Evolutionary conservation across 2,797 vertebrate species (phyloP).

Genomic region (Lutjanus campechanus): DNA sequence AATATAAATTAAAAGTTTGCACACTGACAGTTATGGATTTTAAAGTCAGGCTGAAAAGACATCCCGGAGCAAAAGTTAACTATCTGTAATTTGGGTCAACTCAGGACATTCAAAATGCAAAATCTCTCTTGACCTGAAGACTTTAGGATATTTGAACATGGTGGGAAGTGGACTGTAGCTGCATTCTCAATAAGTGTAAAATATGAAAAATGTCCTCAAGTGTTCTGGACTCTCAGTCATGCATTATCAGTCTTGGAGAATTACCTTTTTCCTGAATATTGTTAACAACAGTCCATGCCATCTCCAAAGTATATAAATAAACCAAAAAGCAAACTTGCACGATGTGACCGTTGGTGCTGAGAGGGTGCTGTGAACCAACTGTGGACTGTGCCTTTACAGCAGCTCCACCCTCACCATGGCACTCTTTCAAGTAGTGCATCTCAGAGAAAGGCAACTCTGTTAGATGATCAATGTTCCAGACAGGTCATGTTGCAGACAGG

Average conservation of each 20-base stretch:
- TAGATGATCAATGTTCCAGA: conserved; percentile 24
- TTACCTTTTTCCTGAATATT: not conserved
- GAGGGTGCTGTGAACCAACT: not conserved
- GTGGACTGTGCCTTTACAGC: conserved; percentile 8
- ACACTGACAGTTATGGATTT: not conserved
- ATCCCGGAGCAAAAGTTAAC: not conserved
- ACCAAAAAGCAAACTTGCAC: not conserved
- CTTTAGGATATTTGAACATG: conserved; percentile 14
- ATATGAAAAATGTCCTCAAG: conserved; percentile 8
- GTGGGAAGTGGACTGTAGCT: not conserved
- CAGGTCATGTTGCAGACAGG: conserved; percentile 23
- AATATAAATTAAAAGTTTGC: conserved; percentile 12
- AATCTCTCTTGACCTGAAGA: conserved; percentile 5
- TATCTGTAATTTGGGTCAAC: conserved; percentile 1
- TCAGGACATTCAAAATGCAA: not conserved
- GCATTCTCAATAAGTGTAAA: conserved; percentile 5
- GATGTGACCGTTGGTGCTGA: not conserved
- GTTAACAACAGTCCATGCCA: not conserved
- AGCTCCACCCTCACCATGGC: not conserved
- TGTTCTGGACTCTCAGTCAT: not conserved
- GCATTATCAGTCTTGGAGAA: not conserved
- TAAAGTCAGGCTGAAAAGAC: conserved; percentile 23
- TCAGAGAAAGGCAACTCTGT: conserved; percentile 1
- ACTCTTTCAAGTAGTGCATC: conserved; percentile 26
- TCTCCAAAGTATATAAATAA: not conserved